Evolutionary conservation across 2,113 vertebrate species (phyloP).

Genomic region (Paedocypris sp.): DNA sequence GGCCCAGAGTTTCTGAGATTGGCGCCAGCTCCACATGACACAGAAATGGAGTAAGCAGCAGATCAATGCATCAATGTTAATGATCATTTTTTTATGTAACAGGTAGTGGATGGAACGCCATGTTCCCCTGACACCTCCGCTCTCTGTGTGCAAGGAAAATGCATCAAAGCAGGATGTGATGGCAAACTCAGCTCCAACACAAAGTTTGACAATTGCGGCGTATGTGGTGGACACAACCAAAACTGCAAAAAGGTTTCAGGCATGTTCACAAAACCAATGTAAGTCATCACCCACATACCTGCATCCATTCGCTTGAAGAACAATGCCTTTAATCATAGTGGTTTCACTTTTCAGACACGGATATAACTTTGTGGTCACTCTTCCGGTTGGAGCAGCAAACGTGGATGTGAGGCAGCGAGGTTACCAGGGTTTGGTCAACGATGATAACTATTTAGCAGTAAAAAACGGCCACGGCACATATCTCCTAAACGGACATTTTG

Average conservation of each 20-base stretch:
- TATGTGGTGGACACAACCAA: constrained; percentile 89
- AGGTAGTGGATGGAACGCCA: constrained; percentile 91
- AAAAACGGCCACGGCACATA: constrained; percentile 82
- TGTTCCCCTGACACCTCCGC: constrained; percentile 90
- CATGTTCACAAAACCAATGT: constrained; percentile 93
- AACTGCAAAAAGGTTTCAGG: constrained; percentile 92
- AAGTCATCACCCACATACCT: too few species aligned
- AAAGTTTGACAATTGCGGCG: constrained; percentile 91
- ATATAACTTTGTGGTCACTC: constrained; percentile 93
- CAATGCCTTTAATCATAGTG: background rate
- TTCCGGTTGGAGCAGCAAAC: constrained; percentile 82
- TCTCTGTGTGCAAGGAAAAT: constrained; percentile 90
- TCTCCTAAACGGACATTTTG: constrained; percentile 88
- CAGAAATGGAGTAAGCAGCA: too few species aligned
- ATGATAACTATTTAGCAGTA: constrained; percentile 93
- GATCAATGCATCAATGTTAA: background rate
- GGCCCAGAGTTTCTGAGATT: too few species aligned
- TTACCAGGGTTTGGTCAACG: constrained; percentile 79
- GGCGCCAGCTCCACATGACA: too few species aligned
- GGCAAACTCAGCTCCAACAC: constrained; percentile 82
- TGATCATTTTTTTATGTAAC: constrained; percentile 17
- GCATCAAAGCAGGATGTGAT: constrained; percentile 92
- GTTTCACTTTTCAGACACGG: constrained; percentile 70
- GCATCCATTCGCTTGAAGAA: too few species aligned
- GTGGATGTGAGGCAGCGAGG: constrained; percentile 89